Conservation (phyloP, 2,888 invertebrate species). For the Atherix ibis region DNA sequence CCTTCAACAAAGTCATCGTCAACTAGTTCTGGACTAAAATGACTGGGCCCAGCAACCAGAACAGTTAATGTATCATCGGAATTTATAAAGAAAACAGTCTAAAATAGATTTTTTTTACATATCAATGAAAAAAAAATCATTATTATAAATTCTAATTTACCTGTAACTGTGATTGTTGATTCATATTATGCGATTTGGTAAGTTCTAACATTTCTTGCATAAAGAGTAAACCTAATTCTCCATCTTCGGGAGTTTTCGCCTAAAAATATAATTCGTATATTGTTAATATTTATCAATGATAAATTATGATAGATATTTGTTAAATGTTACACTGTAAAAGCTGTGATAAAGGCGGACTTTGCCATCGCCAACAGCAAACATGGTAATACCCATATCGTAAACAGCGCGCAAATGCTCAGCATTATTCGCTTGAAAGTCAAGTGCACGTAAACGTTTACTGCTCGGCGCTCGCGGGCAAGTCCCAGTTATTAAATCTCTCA, state of each 20-base stretch:
- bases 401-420: constrained; percentile 74
- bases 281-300: no score
- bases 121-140: not conserved
- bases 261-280: constrained; percentile 23
- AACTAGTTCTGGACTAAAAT: constrained; percentile 67
- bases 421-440: constrained; percentile 68
- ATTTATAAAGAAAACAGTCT: constrained; percentile 34
- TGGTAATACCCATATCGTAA: constrained; percentile 88
- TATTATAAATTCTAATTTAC: constrained; percentile 15
- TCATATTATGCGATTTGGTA: constrained; percentile 48
- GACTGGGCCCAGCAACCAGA: constrained; percentile 72
- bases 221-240: constrained; percentile 82
- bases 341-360: constrained; percentile 84
- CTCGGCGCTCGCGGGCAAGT: constrained; percentile 49
- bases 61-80: constrained; percentile 29
- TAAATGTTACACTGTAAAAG: constrained; percentile 66
- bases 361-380: constrained; percentile 77
- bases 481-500: constrained; percentile 72
- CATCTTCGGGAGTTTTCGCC: constrained; percentile 75
- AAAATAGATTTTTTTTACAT: constrained; percentile 3
- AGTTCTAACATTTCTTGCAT: constrained; percentile 96
- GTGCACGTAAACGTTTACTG: constrained; percentile 47
- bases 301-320: no score
- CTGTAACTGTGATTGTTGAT: constrained; percentile 29
- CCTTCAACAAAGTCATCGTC: constrained; percentile 49